These are phyloP conservation scores for Chloroclysta siterata DNA, from an alignment of 2,888 invertebrate genomes.

Conservation along the genomic window DNA sequence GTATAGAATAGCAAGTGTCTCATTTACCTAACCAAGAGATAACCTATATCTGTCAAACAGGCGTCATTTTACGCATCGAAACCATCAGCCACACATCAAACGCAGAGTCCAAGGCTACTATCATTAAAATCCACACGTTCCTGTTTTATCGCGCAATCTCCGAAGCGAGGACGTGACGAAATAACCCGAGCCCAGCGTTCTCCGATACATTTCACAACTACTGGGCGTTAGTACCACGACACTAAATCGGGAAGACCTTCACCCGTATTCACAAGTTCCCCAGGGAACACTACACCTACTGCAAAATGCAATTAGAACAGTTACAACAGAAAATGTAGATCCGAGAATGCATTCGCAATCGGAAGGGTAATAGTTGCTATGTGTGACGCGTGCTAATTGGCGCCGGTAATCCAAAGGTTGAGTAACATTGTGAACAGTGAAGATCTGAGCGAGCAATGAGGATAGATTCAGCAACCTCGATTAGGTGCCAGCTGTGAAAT, in stretches of 20 bases:
- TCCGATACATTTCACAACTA: constrained; percentile 67
- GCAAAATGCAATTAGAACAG: constrained; percentile 31
- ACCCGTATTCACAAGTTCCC: constrained; percentile 72
- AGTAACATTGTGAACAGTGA: constrained; percentile 37
- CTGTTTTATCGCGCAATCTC: constrained; percentile 43
- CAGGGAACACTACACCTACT: constrained; percentile 51
- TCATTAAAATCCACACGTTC: constrained; percentile 46
- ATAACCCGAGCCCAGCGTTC: constrained; percentile 55
- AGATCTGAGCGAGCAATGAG: constrained; percentile 39
- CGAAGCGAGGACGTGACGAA: constrained; percentile 55
- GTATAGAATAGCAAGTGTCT: constrained; percentile 11
- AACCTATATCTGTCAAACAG: constrained; percentile 24
- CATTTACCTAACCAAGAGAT: constrained; percentile 30
- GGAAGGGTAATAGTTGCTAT: constrained; percentile 38
- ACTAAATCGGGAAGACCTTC: constrained; percentile 82
- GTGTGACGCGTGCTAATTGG: constrained; percentile 43
- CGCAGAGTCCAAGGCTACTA: constrained; percentile 45
- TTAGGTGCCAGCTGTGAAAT: constrained; percentile 39
- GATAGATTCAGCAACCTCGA: constrained; percentile 42
- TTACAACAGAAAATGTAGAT: constrained; percentile 21
- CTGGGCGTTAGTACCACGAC: constrained; percentile 64
- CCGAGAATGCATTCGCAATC: constrained; percentile 28
- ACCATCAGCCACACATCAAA: constrained; percentile 30
- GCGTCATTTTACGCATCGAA: constrained; percentile 16
- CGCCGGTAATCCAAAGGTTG: constrained; percentile 42